Base-by-base conservation (phyloP, 2,113 vertebrate species). In the Chrysemys picta region DNA sequence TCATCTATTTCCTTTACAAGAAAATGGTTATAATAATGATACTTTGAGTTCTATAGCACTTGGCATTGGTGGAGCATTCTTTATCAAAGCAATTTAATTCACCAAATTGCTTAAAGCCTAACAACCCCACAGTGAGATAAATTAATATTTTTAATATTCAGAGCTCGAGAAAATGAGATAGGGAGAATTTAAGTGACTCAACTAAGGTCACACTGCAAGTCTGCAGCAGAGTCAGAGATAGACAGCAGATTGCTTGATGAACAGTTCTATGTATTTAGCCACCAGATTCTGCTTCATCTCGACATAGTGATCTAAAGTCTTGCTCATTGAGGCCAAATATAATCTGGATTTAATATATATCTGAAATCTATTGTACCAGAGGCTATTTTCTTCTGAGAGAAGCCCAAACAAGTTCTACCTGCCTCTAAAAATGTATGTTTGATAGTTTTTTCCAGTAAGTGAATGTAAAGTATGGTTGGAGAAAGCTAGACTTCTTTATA, bases 1-100 rank as follows among this genome's bases (percentile, higher is more conserved):
- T 94, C 57, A 93, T 5, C 19, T n/a, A 38, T 92, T 95, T 94
- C 88, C 92, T 89, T 76, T 91, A 38, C 25, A 76, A 89, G 59
- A 35, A 81, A 79, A 79, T 83, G 81, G 80, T 27, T 95, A 90
- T 96, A 95, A 91, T 59, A 82, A 89, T n/a, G 24, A 2, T 25
- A 0, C 9, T 1, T 22, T 89, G 38, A 2, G 94, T 52, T 91
- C 85, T 59, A 82, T 59, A 88, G 35, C 50, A 84, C 2, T 89
- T 93, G 88, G 79, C 76, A 78, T 90, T 91, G 90, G 82, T 85
- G 87, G 59, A 92, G 9, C 22, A 5, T 81, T 92, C 9, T 0
- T 16, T 92, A 42, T 62, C 78, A 92, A 85, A 85, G 1, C 16
- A 35, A 2, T 53, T 54, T 22, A 54, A 54, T 22, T 54, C 53